These are phyloP conservation scores for Tapirus terrestris DNA, from an alignment of 2,113 vertebrate genomes.

Conservation along the genomic window DNA sequence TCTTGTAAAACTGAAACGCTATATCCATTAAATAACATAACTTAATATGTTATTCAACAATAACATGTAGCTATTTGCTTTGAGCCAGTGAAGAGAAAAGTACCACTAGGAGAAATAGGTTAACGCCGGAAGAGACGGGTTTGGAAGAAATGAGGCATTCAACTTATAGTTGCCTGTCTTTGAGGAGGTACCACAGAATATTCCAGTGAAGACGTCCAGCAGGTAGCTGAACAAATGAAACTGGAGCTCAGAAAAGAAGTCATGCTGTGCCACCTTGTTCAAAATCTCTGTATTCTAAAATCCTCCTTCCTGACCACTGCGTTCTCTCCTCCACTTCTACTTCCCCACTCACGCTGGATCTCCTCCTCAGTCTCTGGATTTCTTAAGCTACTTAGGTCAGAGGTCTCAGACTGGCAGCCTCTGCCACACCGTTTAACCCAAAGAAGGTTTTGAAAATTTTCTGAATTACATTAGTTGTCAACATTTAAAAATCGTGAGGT, in stretches of 20 bases:
- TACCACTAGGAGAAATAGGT: not conserved
- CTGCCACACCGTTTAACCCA: not conserved
- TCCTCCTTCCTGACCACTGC: not conserved
- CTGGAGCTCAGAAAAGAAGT: slow-evolving; percentile 2
- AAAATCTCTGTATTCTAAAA: slow-evolving; percentile 45
- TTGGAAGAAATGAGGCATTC: not conserved
- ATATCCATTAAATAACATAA: not conserved
- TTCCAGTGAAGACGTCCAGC: not conserved
- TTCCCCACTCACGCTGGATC: not conserved
- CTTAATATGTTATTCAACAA: not conserved
- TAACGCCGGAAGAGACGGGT: not conserved
- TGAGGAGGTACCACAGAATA: not conserved
- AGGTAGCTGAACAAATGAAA: slow-evolving; percentile 33
- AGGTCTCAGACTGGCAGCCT: not conserved
- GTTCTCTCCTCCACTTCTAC: not conserved
- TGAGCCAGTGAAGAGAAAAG: not conserved
- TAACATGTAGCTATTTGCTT: not conserved
- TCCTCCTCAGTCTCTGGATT: not conserved
- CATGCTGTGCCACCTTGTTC: not conserved
- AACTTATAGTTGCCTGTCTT: not conserved
- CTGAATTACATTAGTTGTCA: not conserved
- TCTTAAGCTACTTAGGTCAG: not conserved
- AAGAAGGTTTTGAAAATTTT: not conserved
- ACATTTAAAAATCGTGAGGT: slow-evolving; percentile 1
- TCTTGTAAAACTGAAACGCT: not conserved